Percentiles rank a stretch among this genome's conserved stretches.
Evolutionary conservation across 2,797 vertebrate species (phyloP).

Genomic region (Discoglossus pictus): DNA sequence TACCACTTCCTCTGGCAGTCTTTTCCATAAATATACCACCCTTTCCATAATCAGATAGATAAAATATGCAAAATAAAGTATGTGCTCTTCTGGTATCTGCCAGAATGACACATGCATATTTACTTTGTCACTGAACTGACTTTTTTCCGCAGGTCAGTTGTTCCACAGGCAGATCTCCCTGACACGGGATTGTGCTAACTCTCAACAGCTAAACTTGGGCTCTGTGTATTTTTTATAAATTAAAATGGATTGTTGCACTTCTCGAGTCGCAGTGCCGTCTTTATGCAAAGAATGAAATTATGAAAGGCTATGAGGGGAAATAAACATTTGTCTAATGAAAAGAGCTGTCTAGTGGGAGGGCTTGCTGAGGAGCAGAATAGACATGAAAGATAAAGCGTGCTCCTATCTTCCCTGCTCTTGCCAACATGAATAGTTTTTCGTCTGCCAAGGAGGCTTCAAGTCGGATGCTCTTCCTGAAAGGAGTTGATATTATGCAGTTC

Average conservation of each 20-base stretch:
- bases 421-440: constrained; percentile 52
- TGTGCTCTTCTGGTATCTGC: constrained; percentile 16
- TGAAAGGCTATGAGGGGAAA: constrained; percentile 64
- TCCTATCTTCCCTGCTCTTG: constrained; percentile 50
- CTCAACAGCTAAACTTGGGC: constrained; percentile 38
- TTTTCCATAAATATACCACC: too few species aligned
- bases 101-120: constrained; percentile 22
- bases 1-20: too few species aligned
- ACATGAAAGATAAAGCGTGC: constrained; percentile 52
- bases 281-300: constrained; percentile 58
- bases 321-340: constrained; percentile 61
- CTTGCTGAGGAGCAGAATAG: constrained; percentile 49
- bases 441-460: constrained; percentile 51
- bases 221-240: constrained; percentile 52
- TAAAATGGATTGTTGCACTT: constrained; percentile 45
- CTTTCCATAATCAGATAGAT: too few species aligned
- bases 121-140: constrained; percentile 26
- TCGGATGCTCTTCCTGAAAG: constrained; percentile 48
- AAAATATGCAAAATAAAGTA: too few species aligned
- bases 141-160: constrained; percentile 39
- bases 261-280: constrained; percentile 51
- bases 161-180: constrained; percentile 37
- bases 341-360: constrained; percentile 59
- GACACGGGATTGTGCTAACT: constrained; percentile 42
- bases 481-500: constrained; percentile 50